These are phyloP conservation scores for Rhyacophila evoluta DNA, from an alignment of 2,888 invertebrate species.

Conservation along the genomic window DNA sequence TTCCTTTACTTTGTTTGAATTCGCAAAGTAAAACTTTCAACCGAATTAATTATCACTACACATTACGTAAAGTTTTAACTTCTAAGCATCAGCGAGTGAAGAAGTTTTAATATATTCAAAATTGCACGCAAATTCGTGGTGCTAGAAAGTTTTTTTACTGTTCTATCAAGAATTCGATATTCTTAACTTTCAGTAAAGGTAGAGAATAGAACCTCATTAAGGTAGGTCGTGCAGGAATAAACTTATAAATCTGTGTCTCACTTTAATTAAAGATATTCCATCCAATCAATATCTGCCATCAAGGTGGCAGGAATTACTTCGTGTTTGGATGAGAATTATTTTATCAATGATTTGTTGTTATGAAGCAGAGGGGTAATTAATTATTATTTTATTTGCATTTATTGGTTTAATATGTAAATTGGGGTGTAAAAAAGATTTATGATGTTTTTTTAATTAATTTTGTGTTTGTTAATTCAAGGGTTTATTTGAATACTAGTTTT, in stretches of 20 bases:
- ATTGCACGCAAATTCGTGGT: constrained; percentile 4
- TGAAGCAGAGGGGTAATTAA: neutral
- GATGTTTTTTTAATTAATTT: neutral
- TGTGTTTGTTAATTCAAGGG: neutral
- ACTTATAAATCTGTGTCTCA: neutral
- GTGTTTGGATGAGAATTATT: neutral
- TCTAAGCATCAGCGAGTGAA: neutral
- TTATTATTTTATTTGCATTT: constrained; percentile 13
- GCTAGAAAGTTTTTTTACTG: neutral
- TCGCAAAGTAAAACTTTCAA: neutral
- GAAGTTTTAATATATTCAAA: constrained; percentile 5
- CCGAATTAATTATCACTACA: constrained; percentile 6
- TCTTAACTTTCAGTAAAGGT: neutral
- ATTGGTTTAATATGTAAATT: constrained; percentile 13
- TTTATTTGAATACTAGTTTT: neutral
- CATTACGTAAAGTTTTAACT: neutral
- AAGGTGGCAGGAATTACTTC: neutral
- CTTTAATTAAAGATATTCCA: neutral
- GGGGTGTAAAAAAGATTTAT: neutral
- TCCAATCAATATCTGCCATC: neutral
- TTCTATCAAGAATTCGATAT: neutral
- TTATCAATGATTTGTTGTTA: neutral
- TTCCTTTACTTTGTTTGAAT: neutral
- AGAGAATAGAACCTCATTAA: neutral
- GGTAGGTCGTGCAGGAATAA: neutral